A percentile compares a stretch with the other conserved stretches of the same genome.
phyloP scores from a whole-genome alignment of 2,113 vertebrate genomes.

The Syngnathus scovelli region DNA sequence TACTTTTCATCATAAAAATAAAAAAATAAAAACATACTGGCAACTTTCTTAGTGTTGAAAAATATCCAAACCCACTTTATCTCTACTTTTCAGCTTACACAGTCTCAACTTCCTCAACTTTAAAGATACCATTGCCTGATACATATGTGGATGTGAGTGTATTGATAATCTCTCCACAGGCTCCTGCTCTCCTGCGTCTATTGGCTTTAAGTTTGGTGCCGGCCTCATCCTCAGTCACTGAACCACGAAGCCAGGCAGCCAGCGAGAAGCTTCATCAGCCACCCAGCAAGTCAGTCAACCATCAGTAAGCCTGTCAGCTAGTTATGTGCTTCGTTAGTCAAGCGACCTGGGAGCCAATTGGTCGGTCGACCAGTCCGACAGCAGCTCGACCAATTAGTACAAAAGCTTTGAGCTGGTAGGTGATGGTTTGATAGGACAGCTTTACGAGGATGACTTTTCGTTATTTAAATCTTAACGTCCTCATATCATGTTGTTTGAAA shows the following conservation, averaged over 20 bases:
- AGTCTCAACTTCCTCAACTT: conserved; percentile 18
- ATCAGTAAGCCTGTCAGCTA: conserved; percentile 55
- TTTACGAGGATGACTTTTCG: conserved; percentile 1
- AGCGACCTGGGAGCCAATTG: conserved; percentile 40
- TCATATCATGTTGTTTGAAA: conserved; percentile 1
- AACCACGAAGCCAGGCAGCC: conserved; percentile 35
- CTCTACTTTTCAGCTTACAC: conserved; percentile 17
- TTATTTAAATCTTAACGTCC: not conserved
- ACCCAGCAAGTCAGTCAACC: conserved; percentile 43
- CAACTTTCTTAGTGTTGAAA: conserved; percentile 18
- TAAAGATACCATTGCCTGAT: conserved; percentile 5
- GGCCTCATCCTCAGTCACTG: conserved; percentile 31
- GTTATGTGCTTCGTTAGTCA: conserved; percentile 61
- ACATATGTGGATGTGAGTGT: conserved; percentile 19
- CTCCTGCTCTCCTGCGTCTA: conserved; percentile 31
- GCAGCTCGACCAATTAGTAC: conserved; percentile 39
- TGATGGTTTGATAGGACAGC: conserved; percentile 6
- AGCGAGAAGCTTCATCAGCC: conserved; percentile 42
- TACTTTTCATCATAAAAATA: conserved; percentile 28
- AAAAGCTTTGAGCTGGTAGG: conserved; percentile 25
- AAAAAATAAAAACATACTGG: conserved; percentile 18
- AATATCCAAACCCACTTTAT: conserved; percentile 26
- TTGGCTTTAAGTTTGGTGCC: conserved; percentile 37
- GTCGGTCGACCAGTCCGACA: conserved; percentile 32
- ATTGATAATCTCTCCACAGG: conserved; percentile 36